phyloP scores from a whole-genome alignment of 2,888 invertebrate genomes.

The Thecophora atra region DNA sequence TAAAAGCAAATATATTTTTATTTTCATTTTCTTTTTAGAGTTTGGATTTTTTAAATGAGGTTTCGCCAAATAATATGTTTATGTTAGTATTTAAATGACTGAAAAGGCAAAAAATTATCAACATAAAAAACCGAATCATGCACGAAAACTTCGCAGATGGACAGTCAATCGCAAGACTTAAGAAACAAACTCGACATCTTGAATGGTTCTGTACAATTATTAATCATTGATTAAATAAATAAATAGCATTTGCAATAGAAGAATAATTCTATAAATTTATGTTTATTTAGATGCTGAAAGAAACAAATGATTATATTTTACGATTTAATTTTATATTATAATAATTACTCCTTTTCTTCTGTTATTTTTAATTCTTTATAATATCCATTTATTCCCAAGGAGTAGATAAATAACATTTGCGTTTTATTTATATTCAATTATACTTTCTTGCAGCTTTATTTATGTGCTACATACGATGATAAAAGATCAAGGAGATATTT shows the following conservation, averaged over 20 bases:
- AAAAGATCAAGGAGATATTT: no score
- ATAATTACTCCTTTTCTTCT: neutral
- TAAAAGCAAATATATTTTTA: neutral
- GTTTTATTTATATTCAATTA: conserved; percentile 31
- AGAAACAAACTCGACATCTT: conserved; percentile 10
- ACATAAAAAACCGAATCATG: neutral
- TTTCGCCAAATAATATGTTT: no score
- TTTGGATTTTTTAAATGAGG: no score
- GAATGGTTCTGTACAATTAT: neutral
- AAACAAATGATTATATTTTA: neutral
- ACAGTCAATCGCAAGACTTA: conserved; percentile 26
- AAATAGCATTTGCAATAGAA: no score
- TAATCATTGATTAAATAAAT: no score
- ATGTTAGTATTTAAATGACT: neutral
- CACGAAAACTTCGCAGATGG: neutral
- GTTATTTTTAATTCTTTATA: neutral
- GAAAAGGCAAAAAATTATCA: neutral
- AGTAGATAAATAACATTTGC: neutral
- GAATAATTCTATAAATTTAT: no score
- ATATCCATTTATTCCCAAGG: neutral
- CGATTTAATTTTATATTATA: neutral
- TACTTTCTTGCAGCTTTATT: conserved; percentile 11
- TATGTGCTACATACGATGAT: neutral
- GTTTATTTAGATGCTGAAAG: neutral
- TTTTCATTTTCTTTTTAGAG: no score